phyloP scores from a whole-genome alignment of 2,888 invertebrate species.

The Stenichneumon culpator region DNA sequence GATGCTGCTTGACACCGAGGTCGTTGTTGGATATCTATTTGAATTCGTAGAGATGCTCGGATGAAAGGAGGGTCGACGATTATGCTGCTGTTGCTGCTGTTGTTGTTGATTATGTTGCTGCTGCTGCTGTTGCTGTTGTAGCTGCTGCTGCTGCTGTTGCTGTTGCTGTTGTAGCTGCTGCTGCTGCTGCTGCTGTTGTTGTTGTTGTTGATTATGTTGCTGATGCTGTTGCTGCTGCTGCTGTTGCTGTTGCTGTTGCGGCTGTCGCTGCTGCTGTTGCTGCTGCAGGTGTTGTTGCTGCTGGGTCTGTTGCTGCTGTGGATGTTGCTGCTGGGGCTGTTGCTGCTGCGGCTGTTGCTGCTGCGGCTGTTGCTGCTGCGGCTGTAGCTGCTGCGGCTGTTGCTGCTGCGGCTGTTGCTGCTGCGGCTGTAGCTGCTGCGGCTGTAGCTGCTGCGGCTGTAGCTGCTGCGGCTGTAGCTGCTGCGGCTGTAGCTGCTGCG shows the following conservation, averaged over 20 bases:
- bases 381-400: no score
- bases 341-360: slow-evolving; percentile 68
- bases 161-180: slow-evolving; percentile 66
- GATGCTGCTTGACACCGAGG: slow-evolving; percentile 75
- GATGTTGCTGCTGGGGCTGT: background rate
- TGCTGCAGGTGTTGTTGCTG: background rate
- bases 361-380: slow-evolving; percentile 68
- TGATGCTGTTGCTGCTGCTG: slow-evolving; percentile 68
- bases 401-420: background rate
- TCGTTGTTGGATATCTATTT: slow-evolving; percentile 60
- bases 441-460: slow-evolving; percentile 68
- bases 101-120: background rate
- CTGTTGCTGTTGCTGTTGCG: slow-evolving; percentile 68
- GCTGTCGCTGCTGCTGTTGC: no score
- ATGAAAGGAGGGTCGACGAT: background rate
- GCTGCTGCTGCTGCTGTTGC: slow-evolving; percentile 63
- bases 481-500: background rate
- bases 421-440: slow-evolving; percentile 67
- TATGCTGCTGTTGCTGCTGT: background rate
- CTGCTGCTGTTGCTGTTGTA: background rate
- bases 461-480: background rate
- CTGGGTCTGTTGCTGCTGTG: slow-evolving; percentile 72
- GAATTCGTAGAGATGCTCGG: slow-evolving; percentile 40
- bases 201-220: background rate
- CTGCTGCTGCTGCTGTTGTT: slow-evolving; percentile 68